Conservation (phyloP, 2,113 vertebrate genomes). For the Sinocyclocheilus anophthalmus region DNA sequence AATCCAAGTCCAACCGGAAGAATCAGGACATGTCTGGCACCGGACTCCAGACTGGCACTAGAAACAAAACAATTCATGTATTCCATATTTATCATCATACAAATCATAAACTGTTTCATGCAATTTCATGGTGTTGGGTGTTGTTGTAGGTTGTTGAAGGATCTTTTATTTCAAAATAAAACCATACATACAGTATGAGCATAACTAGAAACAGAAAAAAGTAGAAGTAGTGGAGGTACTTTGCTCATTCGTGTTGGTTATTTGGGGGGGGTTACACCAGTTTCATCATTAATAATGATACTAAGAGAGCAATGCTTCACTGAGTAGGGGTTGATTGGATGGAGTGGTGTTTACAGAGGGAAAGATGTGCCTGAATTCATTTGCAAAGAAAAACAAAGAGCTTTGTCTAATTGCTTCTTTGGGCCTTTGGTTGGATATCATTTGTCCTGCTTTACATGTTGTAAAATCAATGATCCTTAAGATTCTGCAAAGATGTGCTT, state of each 20-base stretch:
- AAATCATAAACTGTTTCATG: not conserved
- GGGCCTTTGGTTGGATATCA: conserved; percentile 42
- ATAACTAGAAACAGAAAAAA: not conserved
- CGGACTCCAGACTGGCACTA: not conserved
- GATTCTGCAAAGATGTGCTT: conserved; percentile 49
- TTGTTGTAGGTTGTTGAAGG: not conserved
- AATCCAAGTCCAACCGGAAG: not conserved
- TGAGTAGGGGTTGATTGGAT: conserved; percentile 24
- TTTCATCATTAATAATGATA: conserved; percentile 6
- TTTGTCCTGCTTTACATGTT: conserved; percentile 43
- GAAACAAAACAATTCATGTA: not conserved
- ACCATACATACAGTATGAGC: not conserved
- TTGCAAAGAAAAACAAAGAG: conserved; percentile 37
- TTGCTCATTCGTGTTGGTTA: no score
- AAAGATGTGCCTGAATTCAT: conserved; percentile 5
- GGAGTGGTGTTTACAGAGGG: conserved; percentile 8
- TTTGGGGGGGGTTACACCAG: not conserved
- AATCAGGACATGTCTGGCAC: not conserved
- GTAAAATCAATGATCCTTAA: conserved; percentile 50
- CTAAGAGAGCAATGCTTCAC: conserved; percentile 15
- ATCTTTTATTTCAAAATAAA: not conserved
- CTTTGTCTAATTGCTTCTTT: conserved; percentile 44
- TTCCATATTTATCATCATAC: not conserved
- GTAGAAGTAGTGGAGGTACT: not conserved
- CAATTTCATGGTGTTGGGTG: not conserved